These are phyloP conservation scores for Eupithecia subfuscata DNA, from an alignment of 2,888 invertebrate species.

Conservation along the genomic window DNA sequence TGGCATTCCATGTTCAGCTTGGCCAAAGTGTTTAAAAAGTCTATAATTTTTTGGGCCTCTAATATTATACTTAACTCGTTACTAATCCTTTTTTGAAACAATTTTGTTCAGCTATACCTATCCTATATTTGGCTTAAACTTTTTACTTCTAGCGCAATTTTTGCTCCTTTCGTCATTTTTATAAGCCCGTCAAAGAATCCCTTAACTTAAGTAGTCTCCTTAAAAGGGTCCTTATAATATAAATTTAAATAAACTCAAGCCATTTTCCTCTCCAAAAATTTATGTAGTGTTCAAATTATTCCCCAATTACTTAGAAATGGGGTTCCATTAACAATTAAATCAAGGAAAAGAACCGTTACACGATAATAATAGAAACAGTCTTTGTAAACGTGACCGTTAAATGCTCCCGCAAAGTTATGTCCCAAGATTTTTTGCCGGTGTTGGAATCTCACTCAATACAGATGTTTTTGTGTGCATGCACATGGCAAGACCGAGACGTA, in stretches of 20 bases:
- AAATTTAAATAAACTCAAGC: not conserved
- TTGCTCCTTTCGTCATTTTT: not conserved
- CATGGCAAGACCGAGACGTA: conserved; percentile 39
- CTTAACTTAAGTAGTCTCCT: not conserved
- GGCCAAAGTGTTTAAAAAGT: too few relatives aligned
- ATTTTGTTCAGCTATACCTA: too few relatives aligned
- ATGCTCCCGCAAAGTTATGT: conserved; percentile 34
- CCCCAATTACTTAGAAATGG: conserved; percentile 30
- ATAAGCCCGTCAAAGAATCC: conserved; percentile 22
- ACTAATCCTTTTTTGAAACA: too few relatives aligned
- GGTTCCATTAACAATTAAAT: conserved; percentile 25
- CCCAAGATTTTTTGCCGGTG: conserved; percentile 30
- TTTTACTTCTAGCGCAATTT: not conserved
- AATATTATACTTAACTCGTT: too few relatives aligned
- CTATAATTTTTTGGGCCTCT: too few relatives aligned
- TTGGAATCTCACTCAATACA: conserved; percentile 28
- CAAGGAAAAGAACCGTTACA: conserved; percentile 34
- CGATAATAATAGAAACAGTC: conserved; percentile 37
- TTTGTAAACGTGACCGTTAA: conserved; percentile 30
- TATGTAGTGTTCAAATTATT: conserved; percentile 23
- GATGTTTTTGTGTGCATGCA: conserved; percentile 39
- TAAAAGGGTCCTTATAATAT: not conserved
- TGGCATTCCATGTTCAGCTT: not conserved
- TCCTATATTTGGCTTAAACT: not conserved
- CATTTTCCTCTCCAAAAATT: conserved; percentile 14